A percentile compares a stretch with the other conserved stretches of the same genome.
phyloP scores from a whole-genome alignment of 2,888 invertebrate species.

The Leptogaster cylindrica region DNA sequence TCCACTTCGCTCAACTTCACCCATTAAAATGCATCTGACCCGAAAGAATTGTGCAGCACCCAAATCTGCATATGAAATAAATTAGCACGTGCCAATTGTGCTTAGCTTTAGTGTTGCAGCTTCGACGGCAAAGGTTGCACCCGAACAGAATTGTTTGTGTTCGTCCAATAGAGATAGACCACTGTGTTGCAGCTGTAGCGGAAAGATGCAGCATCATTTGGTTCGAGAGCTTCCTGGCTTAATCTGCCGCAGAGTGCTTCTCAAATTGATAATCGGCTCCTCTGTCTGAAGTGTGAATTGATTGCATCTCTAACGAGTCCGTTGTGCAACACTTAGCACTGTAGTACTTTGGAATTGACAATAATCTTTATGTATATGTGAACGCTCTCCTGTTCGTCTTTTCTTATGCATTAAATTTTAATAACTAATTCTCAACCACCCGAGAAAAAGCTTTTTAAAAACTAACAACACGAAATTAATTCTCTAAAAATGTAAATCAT shows the following conservation, averaged over 20 bases:
- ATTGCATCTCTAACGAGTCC: conserved; percentile 37
- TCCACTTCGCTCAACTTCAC: too few species aligned
- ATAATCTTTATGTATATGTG: background rate
- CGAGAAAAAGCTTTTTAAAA: too few species aligned
- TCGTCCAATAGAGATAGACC: too few species aligned
- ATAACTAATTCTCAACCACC: too few species aligned
- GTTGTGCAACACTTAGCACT: conserved; percentile 31
- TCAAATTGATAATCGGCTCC: conserved; percentile 46
- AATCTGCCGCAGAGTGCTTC: conserved; percentile 41
- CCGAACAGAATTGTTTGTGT: too few species aligned
- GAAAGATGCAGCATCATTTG: too few species aligned
- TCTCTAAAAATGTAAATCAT: too few species aligned
- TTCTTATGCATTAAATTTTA: background rate
- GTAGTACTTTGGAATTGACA: background rate
- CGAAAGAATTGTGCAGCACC: conserved; percentile 44
- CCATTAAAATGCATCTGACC: conserved; percentile 44
- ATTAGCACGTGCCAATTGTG: conserved; percentile 46
- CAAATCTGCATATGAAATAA: conserved; percentile 44
- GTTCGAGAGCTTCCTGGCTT: too few species aligned
- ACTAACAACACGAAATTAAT: too few species aligned
- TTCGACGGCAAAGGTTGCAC: background rate
- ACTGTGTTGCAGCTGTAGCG: too few species aligned
- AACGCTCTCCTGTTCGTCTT: background rate
- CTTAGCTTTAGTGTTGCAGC: conserved; percentile 1
- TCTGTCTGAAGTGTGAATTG: conserved; percentile 42